A percentile compares a stretch with the other conserved stretches of the same genome.
phyloP scores from a whole-genome alignment of 2,113 vertebrate species.

The Helogale parvula region DNA sequence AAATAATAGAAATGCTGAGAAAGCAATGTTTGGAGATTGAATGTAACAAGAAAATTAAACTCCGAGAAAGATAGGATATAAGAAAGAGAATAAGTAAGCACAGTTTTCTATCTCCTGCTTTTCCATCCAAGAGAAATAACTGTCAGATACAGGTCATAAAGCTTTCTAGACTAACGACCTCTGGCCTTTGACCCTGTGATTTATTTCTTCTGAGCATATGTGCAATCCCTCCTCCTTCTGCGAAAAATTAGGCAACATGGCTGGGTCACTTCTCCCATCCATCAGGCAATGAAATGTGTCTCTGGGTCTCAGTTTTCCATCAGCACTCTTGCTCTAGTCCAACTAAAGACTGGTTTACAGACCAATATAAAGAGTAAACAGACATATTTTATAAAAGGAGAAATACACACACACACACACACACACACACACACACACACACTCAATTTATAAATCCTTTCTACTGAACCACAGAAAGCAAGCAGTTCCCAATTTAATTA shows the following conservation, averaged over 20 bases:
- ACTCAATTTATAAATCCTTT: slow-evolving; percentile 17
- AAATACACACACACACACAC: not conserved
- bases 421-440: not conserved
- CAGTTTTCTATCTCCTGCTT: not conserved
- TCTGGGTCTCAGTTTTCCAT: not conserved
- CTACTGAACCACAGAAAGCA: not conserved
- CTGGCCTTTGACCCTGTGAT: slow-evolving; percentile 16
- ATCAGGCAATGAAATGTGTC: not conserved
- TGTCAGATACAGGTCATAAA: slow-evolving; percentile 24
- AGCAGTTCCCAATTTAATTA: slow-evolving; percentile 49
- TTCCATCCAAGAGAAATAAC: slow-evolving; percentile 27
- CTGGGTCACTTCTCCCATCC: not conserved
- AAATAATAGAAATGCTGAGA: slow-evolving; percentile 38
- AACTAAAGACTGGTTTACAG: not conserved
- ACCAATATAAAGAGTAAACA: not conserved
- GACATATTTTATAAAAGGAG: not conserved
- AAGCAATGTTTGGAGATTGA: slow-evolving; percentile 35
- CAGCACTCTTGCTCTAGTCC: not conserved
- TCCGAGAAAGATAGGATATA: not conserved
- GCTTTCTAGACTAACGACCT: slow-evolving; percentile 38
- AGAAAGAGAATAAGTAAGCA: not conserved
- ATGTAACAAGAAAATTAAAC: slow-evolving; percentile 59
- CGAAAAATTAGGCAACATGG: not conserved
- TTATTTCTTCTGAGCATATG: slow-evolving; percentile 25
- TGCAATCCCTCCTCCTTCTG: not conserved